These are phyloP conservation scores for Prionace glauca DNA, from an alignment of 2,797 vertebrate species.

Conservation along the genomic window DNA sequence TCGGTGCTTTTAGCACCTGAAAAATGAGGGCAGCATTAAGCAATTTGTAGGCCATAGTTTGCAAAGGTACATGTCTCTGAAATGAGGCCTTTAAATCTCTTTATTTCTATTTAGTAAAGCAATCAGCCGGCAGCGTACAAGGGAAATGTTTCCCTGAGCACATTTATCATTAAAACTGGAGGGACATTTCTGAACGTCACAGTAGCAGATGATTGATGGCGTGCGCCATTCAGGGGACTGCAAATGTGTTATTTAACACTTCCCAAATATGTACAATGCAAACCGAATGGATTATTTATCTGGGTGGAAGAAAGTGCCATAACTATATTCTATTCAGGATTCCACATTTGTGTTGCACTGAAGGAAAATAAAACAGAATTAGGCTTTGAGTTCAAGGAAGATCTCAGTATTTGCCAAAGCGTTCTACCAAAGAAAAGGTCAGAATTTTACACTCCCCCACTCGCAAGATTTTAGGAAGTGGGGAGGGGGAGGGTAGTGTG, in stretches of 20 bases:
- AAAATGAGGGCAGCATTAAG: background rate
- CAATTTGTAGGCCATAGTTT: background rate
- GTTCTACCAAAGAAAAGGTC: background rate
- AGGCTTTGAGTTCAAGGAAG: background rate
- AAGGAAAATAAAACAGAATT: background rate
- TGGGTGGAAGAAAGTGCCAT: background rate
- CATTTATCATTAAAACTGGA: constrained; percentile 22
- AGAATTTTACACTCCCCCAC: too few relatives aligned
- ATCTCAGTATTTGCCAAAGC: background rate
- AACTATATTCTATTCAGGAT: background rate
- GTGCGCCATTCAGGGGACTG: background rate
- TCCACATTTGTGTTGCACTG: background rate
- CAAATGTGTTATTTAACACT: constrained; percentile 24
- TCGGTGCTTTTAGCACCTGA: background rate
- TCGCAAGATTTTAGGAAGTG: too few relatives aligned
- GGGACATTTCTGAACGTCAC: background rate
- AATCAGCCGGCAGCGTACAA: background rate
- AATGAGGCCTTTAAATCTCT: constrained; percentile 24
- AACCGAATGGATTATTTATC: background rate
- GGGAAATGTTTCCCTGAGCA: constrained; percentile 4
- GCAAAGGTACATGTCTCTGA: background rate
- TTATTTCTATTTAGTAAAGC: constrained; percentile 8
- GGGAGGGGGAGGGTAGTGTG: too few relatives aligned
- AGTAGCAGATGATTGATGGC: constrained; percentile 21
- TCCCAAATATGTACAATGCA: constrained; percentile 25